phyloP scores from a whole-genome alignment of 2,113 vertebrate genomes.

The Tursiops truncatus region DNA sequence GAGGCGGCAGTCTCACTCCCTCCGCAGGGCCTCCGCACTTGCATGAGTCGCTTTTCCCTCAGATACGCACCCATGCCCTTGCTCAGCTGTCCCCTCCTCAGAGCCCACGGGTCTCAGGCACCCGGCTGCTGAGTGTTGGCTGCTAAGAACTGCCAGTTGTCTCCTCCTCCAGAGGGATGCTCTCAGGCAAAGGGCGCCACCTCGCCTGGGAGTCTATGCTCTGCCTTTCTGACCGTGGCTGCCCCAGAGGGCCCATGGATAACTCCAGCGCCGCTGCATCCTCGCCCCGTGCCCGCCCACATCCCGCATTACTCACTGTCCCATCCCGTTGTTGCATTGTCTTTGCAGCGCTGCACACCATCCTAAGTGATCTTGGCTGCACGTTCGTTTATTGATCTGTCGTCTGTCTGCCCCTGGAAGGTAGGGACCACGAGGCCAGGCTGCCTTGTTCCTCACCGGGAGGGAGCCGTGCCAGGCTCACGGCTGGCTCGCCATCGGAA shows the following conservation, averaged over 20 bases:
- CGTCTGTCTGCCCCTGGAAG: neutral
- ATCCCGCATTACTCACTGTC: fast-evolving
- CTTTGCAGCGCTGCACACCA: fast-evolving
- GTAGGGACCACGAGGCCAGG: too few relatives aligned
- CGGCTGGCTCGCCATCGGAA: fast-evolving
- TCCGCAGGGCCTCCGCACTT: neutral
- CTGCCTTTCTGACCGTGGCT: fast-evolving
- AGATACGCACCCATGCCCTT: neutral
- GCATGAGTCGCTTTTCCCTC: neutral
- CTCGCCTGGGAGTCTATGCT: neutral
- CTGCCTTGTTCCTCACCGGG: neutral
- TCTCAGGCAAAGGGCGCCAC: neutral
- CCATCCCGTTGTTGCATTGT: too few relatives aligned
- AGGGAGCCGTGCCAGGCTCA: neutral
- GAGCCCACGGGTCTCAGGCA: neutral
- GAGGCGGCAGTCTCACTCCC: neutral
- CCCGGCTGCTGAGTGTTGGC: neutral
- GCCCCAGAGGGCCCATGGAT: neutral
- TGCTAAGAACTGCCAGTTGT: neutral
- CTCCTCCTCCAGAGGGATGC: neutral
- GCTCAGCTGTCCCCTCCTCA: neutral
- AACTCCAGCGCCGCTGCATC: neutral
- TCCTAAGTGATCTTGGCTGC: neutral
- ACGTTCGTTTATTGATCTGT: neutral
- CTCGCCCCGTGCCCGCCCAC: neutral